Evolutionary conservation across 92 coral and sea anemone species (phyloP), one percentile per base, ranked within the genome.

Genomic region (Metridium senile): DNA sequence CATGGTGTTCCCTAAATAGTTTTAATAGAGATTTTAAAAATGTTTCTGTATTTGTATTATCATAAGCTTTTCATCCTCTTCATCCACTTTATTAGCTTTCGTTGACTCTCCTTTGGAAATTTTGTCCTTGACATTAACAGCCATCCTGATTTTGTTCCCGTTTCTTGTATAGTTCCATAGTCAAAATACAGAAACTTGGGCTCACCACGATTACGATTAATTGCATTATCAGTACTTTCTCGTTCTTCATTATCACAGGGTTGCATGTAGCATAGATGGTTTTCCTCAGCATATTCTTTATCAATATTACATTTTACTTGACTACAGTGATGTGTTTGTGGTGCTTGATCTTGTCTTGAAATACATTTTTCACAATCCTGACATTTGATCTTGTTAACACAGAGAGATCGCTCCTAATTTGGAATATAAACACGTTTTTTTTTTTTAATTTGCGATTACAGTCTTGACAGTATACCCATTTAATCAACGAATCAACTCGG

Each of bases 131-230:
- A n/a, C n/a, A n/a, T n/a, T n/a, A n/a, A n/a, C n/a, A n/a, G 51
- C 59, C 59, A 54, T 54, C 25, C 17, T 54, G 59, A 21, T 54
- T 54, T 59, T 59, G 66, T 59, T 9, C 75, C 75, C 9, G 63
- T 71, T 71, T 71, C 75, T 26, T 71, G 45, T 11, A 26, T 53
- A 1, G 75, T 71, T 28, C 49, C 75, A 46, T 23, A 71, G n/a
- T 71, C 75, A 11, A 49, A 52, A 53, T 47, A 71, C 20, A 49
- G 21, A 27, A 80, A 58, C 35, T 31, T 22, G n/a, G 69, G 69
- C 1, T 63, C 69, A 28, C 28, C 22, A 28, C 21, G 0, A 6
- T 63, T 29, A 10, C 69, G 11, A 59, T 59, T 63, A 2, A 9
- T 11, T 30, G n/a, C 45, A 63, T 63, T 29, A 1, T 63, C 69